Evolutionary conservation across 2,888 invertebrate genomes (phyloP).

Genomic region (Herminia tarsipennalis): DNA sequence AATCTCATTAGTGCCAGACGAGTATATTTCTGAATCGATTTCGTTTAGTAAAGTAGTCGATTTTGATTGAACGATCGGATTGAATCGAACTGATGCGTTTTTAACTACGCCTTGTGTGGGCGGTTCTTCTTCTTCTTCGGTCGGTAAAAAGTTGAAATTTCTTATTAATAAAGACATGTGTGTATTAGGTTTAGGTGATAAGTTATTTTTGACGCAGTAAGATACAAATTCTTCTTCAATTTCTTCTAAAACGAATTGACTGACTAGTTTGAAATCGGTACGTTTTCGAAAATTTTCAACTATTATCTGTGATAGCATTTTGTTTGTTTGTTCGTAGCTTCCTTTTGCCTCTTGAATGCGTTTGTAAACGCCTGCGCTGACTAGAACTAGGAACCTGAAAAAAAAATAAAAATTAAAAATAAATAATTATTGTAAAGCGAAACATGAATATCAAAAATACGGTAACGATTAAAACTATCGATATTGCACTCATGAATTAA

Average conservation of each 20-base stretch:
- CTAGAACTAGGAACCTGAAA: slow-evolving; percentile 91
- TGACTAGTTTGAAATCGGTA: slow-evolving; percentile 91
- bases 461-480: too few relatives aligned
- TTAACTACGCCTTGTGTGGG: slow-evolving; percentile 65
- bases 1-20: slow-evolving; percentile 64
- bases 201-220: slow-evolving; percentile 86
- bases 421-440: too few relatives aligned
- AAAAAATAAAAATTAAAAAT: neutral
- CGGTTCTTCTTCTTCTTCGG: slow-evolving; percentile 62
- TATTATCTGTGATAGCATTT: slow-evolving; percentile 91
- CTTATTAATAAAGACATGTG: slow-evolving; percentile 94
- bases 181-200: slow-evolving; percentile 88
- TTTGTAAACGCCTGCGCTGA: slow-evolving; percentile 94
- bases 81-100: slow-evolving; percentile 86
- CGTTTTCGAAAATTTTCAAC: slow-evolving; percentile 93
- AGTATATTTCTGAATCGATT: slow-evolving; percentile 73
- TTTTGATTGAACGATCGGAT: slow-evolving; percentile 86
- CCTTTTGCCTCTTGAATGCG: slow-evolving; percentile 91
- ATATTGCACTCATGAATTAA: too few relatives aligned
- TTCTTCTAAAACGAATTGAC: slow-evolving; percentile 94
- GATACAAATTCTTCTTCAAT: slow-evolving; percentile 94
- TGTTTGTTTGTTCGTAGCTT: slow-evolving; percentile 91
- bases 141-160: slow-evolving; percentile 93
- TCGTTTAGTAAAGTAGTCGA: slow-evolving; percentile 74
- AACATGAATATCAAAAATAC: too few relatives aligned